Percentiles rank a stretch among this genome's conserved stretches.
phyloP scores from a whole-genome alignment of 1,140 invertebrate genomes.

The Camponotus floridanus region DNA sequence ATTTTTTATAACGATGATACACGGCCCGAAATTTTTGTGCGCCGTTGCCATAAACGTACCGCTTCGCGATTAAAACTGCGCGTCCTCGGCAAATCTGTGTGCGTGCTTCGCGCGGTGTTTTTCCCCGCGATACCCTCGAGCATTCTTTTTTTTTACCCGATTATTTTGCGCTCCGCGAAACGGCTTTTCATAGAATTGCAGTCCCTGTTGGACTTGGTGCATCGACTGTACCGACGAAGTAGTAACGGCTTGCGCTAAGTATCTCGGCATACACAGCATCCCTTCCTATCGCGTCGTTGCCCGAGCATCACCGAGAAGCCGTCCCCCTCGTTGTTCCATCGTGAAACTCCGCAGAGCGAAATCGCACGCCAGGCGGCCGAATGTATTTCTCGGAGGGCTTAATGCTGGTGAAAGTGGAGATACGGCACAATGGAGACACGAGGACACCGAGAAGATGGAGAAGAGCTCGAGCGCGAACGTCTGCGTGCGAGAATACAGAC shows the following conservation, averaged over 20 bases:
- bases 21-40: constrained; percentile 26
- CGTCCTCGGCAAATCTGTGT: constrained; percentile 27
- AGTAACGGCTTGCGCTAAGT: constrained; percentile 75
- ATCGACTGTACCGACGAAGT: constrained; percentile 69
- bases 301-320: background rate
- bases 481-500: background rate
- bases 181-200: background rate
- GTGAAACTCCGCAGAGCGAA: constrained; percentile 52
- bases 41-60: constrained; percentile 4
- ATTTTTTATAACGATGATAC: constrained; percentile 54
- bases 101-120: background rate
- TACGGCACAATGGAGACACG: constrained; percentile 59
- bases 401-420: constrained; percentile 69
- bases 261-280: constrained; percentile 71
- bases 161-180: constrained; percentile 31
- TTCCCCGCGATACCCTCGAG: background rate
- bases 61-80: constrained; percentile 30
- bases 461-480: constrained; percentile 37
- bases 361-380: constrained; percentile 67
- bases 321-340: background rate
- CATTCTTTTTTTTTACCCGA: background rate
- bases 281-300: constrained; percentile 3
- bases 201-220: constrained; percentile 49
- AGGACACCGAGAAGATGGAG: constrained; percentile 28
- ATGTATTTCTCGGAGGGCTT: constrained; percentile 74